These are phyloP conservation scores for Tyto alba DNA, from an alignment of 2,113 vertebrate species.

Conservation along the genomic window DNA sequence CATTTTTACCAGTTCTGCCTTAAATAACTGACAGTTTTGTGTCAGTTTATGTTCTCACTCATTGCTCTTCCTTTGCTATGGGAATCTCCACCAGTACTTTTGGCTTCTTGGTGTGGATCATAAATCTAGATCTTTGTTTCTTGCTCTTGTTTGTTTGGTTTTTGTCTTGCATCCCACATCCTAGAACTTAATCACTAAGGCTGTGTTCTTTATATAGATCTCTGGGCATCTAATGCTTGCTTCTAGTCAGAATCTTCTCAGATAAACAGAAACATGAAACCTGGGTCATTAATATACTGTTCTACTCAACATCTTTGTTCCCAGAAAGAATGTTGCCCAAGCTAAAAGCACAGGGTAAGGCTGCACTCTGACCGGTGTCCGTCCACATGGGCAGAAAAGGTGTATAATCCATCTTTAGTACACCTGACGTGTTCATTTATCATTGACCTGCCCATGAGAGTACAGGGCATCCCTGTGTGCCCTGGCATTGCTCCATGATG, in stretches of 20 bases:
- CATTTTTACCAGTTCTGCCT: conserved; percentile 34
- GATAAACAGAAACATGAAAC: background rate
- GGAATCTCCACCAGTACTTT: background rate
- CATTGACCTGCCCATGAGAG: background rate
- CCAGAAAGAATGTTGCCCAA: background rate
- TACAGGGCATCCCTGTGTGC: background rate
- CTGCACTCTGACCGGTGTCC: background rate
- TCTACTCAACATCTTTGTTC: background rate
- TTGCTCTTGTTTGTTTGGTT: background rate
- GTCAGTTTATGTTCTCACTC: conserved; percentile 15
- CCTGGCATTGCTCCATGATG: background rate
- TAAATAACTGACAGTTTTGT: conserved; percentile 32
- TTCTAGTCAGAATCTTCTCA: background rate
- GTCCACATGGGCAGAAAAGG: background rate
- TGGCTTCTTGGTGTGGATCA: conserved; percentile 2
- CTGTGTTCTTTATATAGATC: background rate
- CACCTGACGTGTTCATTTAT: background rate
- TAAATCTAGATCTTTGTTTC: background rate
- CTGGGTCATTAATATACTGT: background rate
- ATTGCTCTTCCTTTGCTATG: background rate
- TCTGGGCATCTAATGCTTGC: conserved; percentile 3
- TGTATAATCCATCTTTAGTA: background rate
- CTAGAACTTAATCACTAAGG: background rate
- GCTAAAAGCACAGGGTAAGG: background rate
- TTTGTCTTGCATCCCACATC: conserved; percentile 7